Conservation (phyloP, 1,140 invertebrate genomes). For the Drosophila hydei region DNA sequence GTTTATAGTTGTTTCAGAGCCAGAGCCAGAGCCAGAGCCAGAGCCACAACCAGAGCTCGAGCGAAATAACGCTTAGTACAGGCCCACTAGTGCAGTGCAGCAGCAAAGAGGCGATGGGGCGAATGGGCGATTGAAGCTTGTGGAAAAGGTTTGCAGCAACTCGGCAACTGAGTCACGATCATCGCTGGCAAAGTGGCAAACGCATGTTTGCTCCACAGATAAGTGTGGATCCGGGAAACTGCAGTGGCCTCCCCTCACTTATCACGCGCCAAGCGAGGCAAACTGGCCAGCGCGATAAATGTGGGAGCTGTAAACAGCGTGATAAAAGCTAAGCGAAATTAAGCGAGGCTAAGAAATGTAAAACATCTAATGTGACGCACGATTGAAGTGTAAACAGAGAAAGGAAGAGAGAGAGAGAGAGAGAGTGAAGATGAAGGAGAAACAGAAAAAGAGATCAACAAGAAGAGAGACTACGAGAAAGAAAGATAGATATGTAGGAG, state of each 20-base stretch:
- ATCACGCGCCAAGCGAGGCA: not conserved
- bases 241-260: not conserved
- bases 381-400: too few relatives aligned
- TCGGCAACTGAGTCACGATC: not conserved
- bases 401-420: not conserved
- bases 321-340: not conserved
- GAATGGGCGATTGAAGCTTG: too few relatives aligned
- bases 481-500: too few relatives aligned
- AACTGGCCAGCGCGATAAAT: constrained; percentile 10
- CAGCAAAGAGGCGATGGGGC: too few relatives aligned
- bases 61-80: constrained; percentile 3
- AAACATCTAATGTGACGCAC: not conserved
- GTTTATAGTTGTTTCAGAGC: constrained; percentile 11
- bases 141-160: not conserved
- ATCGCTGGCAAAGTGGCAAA: not conserved
- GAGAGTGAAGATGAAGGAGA: not conserved
- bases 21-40: too few relatives aligned
- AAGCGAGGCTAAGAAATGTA: not conserved
- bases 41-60: too few relatives aligned
- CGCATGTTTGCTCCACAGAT: constrained; percentile 3
- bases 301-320: not conserved
- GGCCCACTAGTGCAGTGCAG: constrained; percentile 8
- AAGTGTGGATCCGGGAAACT: constrained; percentile 1
- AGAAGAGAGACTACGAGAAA: too few relatives aligned
- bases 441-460: not conserved